phyloP scores from a whole-genome alignment of 1,140 invertebrate genomes.

The Neodiprion fabricii region DNA sequence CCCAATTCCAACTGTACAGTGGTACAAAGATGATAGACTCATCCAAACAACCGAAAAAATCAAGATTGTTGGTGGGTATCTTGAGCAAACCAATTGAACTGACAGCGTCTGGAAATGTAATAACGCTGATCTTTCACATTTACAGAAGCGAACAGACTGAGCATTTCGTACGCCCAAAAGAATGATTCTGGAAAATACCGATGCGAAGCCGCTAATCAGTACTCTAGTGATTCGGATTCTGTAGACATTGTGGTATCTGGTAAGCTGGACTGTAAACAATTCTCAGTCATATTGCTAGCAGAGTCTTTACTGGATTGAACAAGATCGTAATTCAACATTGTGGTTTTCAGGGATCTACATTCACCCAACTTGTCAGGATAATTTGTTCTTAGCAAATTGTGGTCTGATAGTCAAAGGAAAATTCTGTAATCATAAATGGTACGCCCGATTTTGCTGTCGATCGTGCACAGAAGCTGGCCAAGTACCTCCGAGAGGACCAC shows the following conservation, averaged over 20 bases:
- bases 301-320: background rate
- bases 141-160: conserved; percentile 71
- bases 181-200: conserved; percentile 80
- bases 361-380: conserved; percentile 83
- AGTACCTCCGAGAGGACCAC: conserved; percentile 59
- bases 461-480: conserved; percentile 88
- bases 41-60: conserved; percentile 63
- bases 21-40: conserved; percentile 77
- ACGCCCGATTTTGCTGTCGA: conserved; percentile 91
- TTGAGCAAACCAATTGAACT: background rate
- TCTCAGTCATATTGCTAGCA: background rate
- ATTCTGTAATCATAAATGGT: conserved; percentile 87
- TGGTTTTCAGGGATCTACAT: conserved; percentile 71
- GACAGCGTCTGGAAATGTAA: background rate
- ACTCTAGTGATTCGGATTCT: conserved; percentile 67
- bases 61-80: conserved; percentile 66
- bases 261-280: conserved; percentile 48
- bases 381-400: conserved; percentile 89
- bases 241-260: conserved; percentile 74
- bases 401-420: conserved; percentile 80
- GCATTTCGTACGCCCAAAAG: conserved; percentile 67
- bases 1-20: conserved; percentile 74
- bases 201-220: conserved; percentile 79
- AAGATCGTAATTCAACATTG: background rate
- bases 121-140: conserved; percentile 23